Evolutionary conservation across 2,797 vertebrate species (phyloP).

Genomic region (Cirrhinus mrigala): DNA sequence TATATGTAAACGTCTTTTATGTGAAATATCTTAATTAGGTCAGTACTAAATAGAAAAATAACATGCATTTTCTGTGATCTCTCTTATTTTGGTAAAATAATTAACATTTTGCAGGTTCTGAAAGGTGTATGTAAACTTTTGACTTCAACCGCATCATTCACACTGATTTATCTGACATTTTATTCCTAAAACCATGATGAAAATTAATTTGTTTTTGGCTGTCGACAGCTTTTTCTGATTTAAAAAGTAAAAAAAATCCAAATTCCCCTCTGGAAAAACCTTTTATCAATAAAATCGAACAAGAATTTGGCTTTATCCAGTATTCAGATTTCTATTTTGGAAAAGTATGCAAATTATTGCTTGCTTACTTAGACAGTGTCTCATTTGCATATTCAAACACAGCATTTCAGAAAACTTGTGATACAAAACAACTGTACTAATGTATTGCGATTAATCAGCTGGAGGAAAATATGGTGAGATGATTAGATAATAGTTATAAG

Average conservation of each 20-base stretch:
- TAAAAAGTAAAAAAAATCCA: neutral
- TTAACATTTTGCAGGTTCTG: no score
- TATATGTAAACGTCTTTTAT: no score
- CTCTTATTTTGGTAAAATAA: no score
- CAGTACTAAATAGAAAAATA: no score
- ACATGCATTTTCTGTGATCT: no score
- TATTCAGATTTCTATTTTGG: neutral
- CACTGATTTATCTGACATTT: neutral
- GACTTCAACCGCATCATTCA: neutral
- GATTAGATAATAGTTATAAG: no score
- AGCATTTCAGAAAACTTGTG: neutral
- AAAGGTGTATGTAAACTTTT: no score
- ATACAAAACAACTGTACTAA: no score
- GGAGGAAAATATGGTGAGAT: no score
- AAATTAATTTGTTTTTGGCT: neutral
- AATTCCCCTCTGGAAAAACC: neutral
- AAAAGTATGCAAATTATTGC: neutral
- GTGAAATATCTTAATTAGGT: no score
- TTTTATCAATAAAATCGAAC: neutral
- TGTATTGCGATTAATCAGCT: neutral
- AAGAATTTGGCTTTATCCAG: neutral
- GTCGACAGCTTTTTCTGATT: neutral
- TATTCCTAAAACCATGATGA: neutral
- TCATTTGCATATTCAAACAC: no score
- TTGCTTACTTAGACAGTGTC: no score